Base-by-base conservation (phyloP, 1,140 invertebrate species). In the Babylonia areolata region DNA sequence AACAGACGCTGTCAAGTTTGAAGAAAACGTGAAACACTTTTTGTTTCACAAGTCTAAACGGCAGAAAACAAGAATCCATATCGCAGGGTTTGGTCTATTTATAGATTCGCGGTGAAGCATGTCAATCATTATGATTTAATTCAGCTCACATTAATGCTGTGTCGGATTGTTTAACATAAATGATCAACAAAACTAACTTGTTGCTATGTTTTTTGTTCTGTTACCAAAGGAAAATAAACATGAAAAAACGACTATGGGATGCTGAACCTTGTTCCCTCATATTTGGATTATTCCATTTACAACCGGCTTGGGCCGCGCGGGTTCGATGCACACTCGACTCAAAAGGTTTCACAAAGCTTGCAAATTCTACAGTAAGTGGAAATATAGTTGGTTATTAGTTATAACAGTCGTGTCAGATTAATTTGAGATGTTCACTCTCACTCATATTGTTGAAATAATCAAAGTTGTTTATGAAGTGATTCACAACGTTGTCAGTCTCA, bases 211-310 rank as follows among this genome's bases (percentile, higher is more conserved):
- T n/a, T 15, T 31, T 69, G 28, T n/a, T n/a, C 35, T 73, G 35
- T 33, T 11, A 35, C 31, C 35, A 37, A 73, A 35, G 28, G 71
- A 73, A n/a, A 73, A 23, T 28, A 64, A 28, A n/a, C 58, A 73
- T 35, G 9, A 73, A 73, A 73, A 73, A 73, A 73, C 33, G 9
- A 73, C 9, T 37, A 35, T 35, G 9, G 6, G 35, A 37, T 35
- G 23, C 6, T 9, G 40, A 77, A 37, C 75, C 35, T 39, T 40
- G 37, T 37, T 40, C 75, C 75, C 75, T 40, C 75, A 28, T 15
- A n/a, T n/a, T n/a, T n/a, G 75, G 75, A 37, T 77, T 35, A 77
- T 77, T 20, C 75, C 75, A 77, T 77, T 77, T 20, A 40, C 37
- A 15, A 39, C 28, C 17, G 11, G 75, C 23, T 40, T 77, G 33